These are phyloP conservation scores for Lasioglossum morio DNA, from an alignment of 2,888 invertebrate species.

Conservation along the genomic window DNA sequence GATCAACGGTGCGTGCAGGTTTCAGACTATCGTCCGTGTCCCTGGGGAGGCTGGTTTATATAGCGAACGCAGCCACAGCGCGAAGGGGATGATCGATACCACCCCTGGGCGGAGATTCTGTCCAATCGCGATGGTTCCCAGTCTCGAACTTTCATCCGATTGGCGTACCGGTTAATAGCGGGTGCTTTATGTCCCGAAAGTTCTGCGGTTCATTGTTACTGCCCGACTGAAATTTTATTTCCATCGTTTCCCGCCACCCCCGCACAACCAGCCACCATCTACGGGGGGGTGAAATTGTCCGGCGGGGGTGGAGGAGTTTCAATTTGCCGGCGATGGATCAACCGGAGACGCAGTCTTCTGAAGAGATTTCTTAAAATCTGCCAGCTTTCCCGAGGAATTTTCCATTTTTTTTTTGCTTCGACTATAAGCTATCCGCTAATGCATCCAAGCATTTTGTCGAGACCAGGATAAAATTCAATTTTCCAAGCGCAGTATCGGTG, in stretches of 20 bases:
- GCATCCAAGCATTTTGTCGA: no score
- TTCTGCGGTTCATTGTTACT: conserved; percentile 81
- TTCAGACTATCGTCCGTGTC: conserved; percentile 71
- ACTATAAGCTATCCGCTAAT: no score
- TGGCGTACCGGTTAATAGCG: conserved; percentile 72
- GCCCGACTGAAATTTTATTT: conserved; percentile 76
- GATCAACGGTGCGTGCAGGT: conserved; percentile 29
- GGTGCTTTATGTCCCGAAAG: conserved; percentile 66
- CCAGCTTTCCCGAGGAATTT: background rate
- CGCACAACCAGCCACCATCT: conserved; percentile 6
- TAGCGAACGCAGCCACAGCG: conserved; percentile 60
- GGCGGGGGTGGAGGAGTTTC: conserved; percentile 16
- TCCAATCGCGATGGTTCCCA: conserved; percentile 70
- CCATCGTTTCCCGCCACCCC: conserved; percentile 39
- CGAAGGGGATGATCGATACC: conserved; percentile 80
- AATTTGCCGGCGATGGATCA: conserved; percentile 33
- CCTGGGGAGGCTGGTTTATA: conserved; percentile 79
- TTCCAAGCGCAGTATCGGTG: no score
- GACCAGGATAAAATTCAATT: no score
- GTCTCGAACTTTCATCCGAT: conserved; percentile 54
- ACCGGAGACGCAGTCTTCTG: background rate
- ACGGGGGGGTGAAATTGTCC: conserved; percentile 34
- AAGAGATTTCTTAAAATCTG: background rate
- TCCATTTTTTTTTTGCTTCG: background rate
- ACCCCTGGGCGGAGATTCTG: conserved; percentile 79